Conservation (phyloP, 1,140 invertebrate genomes). For the Drosophila trapezifrons region DNA sequence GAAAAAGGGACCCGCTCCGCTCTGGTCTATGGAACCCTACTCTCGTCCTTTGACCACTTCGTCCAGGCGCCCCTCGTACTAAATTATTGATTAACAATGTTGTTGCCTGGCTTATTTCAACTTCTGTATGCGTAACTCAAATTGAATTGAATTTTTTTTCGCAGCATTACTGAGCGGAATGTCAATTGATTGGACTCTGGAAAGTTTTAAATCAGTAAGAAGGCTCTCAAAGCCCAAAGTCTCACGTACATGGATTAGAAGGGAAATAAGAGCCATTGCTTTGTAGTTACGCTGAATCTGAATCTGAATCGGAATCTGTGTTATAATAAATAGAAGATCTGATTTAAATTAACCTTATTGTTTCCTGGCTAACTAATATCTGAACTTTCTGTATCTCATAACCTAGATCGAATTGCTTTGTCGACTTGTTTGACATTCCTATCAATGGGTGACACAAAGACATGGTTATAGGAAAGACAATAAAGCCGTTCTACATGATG, state of each 20-base stretch:
- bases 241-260: not conserved
- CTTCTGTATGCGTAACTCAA: slow-evolving; percentile 25
- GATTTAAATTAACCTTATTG: too few relatives aligned
- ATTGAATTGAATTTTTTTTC: slow-evolving; percentile 48
- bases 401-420: slow-evolving; percentile 4
- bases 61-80: slow-evolving; percentile 19
- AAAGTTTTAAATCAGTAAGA: not conserved
- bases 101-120: slow-evolving; percentile 44
- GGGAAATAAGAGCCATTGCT: not conserved
- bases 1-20: too few relatives aligned
- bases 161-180: slow-evolving; percentile 41
- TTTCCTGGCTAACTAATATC: too few relatives aligned
- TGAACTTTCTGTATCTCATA: not conserved
- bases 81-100: slow-evolving; percentile 80
- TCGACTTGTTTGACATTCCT: not conserved
- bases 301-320: not conserved
- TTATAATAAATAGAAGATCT: too few relatives aligned
- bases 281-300: not conserved
- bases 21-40: not conserved
- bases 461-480: slow-evolving; percentile 14
- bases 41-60: slow-evolving; percentile 37
- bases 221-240: not conserved
- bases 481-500: slow-evolving; percentile 5
- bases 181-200: slow-evolving; percentile 44
- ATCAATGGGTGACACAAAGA: not conserved